Percentiles rank a stretch among this genome's conserved stretches.
Evolutionary conservation across 2,888 invertebrate genomes (phyloP).

Genomic region (Tupiocoris notatus): DNA sequence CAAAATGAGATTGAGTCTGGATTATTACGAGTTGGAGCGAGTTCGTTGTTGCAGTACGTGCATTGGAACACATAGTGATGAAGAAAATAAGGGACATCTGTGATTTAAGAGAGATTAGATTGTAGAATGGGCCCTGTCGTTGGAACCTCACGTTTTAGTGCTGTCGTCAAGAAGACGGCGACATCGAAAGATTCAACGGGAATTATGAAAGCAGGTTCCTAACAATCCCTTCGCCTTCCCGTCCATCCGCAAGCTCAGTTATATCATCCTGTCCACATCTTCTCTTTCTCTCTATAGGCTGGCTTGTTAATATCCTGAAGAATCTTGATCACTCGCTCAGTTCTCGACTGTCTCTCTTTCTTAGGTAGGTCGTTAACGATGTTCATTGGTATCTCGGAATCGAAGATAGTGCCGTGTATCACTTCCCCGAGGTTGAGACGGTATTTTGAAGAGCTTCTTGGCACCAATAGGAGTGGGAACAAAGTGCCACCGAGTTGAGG

Average conservation of each 20-base stretch:
- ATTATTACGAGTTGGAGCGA: background rate
- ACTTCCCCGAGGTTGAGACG: background rate
- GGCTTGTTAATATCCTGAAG: background rate
- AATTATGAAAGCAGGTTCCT: conserved; percentile 37
- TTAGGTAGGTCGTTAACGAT: background rate
- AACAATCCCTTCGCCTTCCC: background rate
- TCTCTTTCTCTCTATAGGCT: background rate
- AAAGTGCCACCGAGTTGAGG: background rate
- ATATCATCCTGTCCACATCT: background rate
- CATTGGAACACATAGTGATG: background rate
- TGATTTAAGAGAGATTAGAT: conserved; percentile 17
- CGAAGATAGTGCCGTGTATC: background rate
- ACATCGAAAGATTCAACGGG: background rate
- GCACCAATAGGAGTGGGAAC: background rate
- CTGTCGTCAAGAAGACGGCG: conserved; percentile 7
- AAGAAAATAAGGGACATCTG: background rate
- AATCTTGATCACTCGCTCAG: background rate
- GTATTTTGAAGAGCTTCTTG: background rate
- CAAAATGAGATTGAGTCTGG: no score
- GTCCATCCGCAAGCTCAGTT: no score
- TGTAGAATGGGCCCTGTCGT: conserved; percentile 4
- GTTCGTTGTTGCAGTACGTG: background rate
- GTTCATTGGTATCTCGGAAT: background rate
- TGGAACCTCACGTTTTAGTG: conserved; percentile 26
- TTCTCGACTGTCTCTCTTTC: background rate